Evolutionary conservation across 2,113 vertebrate species (phyloP).

Genomic region (Dasyornis broadbenti): DNA sequence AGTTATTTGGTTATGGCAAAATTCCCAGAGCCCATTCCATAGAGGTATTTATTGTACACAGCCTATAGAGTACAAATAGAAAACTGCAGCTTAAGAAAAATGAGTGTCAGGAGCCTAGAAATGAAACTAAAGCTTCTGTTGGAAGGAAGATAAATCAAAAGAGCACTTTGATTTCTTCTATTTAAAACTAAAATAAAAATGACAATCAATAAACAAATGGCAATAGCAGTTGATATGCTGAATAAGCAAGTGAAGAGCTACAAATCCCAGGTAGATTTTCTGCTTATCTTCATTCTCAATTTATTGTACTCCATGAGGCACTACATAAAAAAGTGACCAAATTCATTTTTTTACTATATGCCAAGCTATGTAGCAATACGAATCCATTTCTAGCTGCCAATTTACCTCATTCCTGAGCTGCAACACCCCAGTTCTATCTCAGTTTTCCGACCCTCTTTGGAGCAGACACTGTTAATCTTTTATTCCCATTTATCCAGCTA

Average conservation of each 20-base stretch:
- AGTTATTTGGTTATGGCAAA: constrained; percentile 13
- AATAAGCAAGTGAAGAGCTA: not conserved
- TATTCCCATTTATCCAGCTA: not conserved
- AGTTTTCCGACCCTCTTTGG: not conserved
- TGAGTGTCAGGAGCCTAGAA: not conserved
- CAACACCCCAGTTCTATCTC: not conserved
- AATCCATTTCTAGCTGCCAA: not conserved
- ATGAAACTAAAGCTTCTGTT: not conserved
- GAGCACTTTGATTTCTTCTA: not conserved
- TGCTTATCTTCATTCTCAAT: not conserved
- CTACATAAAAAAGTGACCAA: not conserved
- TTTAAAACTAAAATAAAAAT: constrained; percentile 35
- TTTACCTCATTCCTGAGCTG: not conserved
- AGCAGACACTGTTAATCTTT: not conserved
- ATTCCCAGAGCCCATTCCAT: not conserved
- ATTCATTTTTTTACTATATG: not conserved
- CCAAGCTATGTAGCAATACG: not conserved
- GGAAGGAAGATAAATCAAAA: constrained; percentile 1
- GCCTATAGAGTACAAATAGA: not conserved
- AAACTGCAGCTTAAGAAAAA: constrained; percentile 1
- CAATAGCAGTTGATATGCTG: not conserved
- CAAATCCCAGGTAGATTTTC: not conserved
- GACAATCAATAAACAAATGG: not conserved
- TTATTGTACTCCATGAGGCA: not conserved
- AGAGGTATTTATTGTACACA: not conserved